Conservation (phyloP, 2,797 vertebrate genomes). For the Cossypha caffra region DNA sequence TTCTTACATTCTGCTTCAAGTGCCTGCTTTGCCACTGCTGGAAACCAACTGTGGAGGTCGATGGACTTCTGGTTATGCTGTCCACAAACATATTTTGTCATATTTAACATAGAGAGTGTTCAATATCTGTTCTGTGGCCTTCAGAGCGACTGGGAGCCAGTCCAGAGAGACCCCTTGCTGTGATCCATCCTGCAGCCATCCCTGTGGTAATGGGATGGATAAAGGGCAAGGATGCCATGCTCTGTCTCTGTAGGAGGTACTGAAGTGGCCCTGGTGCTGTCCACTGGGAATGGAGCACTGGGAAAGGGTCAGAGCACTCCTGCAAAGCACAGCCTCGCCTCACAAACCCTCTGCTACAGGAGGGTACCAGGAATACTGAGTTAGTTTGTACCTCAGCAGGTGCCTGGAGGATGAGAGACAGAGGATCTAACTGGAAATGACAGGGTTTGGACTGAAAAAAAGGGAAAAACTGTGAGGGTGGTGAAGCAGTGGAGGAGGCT, state of each 20-base stretch:
- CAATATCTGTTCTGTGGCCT: fast-evolving
- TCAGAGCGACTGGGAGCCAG: neutral
- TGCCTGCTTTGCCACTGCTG: neutral
- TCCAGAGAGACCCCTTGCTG: neutral
- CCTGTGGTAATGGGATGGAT: neutral
- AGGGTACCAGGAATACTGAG: neutral
- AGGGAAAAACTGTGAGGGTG: fast-evolving
- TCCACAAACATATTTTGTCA: neutral
- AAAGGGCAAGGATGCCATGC: neutral
- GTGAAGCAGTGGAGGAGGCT: neutral
- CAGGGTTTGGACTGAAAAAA: neutral
- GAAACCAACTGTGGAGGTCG: neutral
- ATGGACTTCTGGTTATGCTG: neutral
- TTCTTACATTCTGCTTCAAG: neutral
- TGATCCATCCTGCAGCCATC: neutral
- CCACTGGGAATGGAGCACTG: neutral
- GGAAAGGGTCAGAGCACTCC: neutral
- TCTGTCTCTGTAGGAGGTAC: fast-evolving
- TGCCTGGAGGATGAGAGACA: neutral
- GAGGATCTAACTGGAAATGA: neutral
- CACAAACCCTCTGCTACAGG: fast-evolving
- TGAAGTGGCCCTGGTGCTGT: neutral
- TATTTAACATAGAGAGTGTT: neutral
- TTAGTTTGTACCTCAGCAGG: neutral
- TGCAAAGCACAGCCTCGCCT: neutral